phyloP scores from a whole-genome alignment of 2,113 vertebrate species.

The Chrysochloris asiatica region DNA sequence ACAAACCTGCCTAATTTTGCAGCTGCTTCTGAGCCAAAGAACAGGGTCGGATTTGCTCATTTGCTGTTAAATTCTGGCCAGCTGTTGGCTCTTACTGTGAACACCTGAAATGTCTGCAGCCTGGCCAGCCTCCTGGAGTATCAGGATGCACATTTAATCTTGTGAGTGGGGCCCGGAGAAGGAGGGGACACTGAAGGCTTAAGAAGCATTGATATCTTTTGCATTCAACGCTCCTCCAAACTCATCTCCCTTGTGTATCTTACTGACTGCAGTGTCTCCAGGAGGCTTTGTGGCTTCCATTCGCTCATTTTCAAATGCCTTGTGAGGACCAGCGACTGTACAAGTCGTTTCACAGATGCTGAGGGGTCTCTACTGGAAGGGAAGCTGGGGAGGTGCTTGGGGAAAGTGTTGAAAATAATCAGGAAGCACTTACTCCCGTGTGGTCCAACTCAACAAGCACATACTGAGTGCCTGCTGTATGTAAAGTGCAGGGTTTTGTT shows the following conservation, averaged over 20 bases:
- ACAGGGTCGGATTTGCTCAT: constrained; percentile 36
- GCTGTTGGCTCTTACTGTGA: background rate
- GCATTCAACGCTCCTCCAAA: background rate
- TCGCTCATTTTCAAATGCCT: background rate
- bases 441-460: background rate
- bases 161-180: background rate
- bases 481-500: background rate
- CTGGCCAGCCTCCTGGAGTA: background rate
- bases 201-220: background rate
- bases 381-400: background rate
- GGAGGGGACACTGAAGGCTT: background rate
- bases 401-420: background rate
- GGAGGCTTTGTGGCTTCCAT: background rate
- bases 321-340: background rate
- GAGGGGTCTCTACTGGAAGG: background rate
- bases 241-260: background rate
- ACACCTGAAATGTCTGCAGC: background rate
- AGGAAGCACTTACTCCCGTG: background rate
- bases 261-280: background rate
- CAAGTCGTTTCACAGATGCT: accelerated
- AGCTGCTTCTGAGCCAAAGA: background rate
- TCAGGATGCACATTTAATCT: background rate
- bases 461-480: background rate
- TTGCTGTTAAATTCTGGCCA: background rate
- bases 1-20: background rate